A percentile compares a stretch with the other conserved stretches of the same genome.
These are phyloP conservation scores for Cyrtonyx montezumae DNA, from an alignment of 2,113 vertebrate genomes.

Conservation along the genomic window DNA sequence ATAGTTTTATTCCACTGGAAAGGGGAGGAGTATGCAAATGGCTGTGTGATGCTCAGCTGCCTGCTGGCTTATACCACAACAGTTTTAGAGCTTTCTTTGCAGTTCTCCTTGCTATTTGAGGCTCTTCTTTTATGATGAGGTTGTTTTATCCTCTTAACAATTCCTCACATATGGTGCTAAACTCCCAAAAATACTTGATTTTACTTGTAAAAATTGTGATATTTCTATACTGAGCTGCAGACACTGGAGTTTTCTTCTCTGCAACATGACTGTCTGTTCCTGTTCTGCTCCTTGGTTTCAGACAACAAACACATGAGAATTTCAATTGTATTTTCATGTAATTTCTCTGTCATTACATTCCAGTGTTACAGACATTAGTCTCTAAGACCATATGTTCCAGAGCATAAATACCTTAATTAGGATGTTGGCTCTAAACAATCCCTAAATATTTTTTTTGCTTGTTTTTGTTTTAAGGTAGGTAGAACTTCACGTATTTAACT, in stretches of 20 bases:
- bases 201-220: background rate
- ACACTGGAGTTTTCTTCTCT: background rate
- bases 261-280: conserved; percentile 17
- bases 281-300: conserved; percentile 32
- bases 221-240: background rate
- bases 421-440: conserved; percentile 17
- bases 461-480: background rate
- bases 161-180: background rate
- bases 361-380: conserved; percentile 18
- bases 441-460: background rate
- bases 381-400: conserved; percentile 28
- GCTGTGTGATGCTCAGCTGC: too few relatives aligned
- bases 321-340: background rate
- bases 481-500: conserved; percentile 4
- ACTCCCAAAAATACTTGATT: background rate
- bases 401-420: conserved; percentile 35
- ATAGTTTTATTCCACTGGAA: too few relatives aligned
- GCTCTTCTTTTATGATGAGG: background rate
- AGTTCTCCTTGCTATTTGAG: background rate
- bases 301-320: background rate
- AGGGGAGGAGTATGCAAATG: too few relatives aligned
- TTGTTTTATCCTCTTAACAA: background rate
- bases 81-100: background rate
- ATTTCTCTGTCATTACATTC: background rate
- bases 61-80: too few relatives aligned